Evolutionary conservation across 2,797 vertebrate species (phyloP), one percentile per base, ranked within the genome.

Genomic region (Hozukius guyotensis): DNA sequence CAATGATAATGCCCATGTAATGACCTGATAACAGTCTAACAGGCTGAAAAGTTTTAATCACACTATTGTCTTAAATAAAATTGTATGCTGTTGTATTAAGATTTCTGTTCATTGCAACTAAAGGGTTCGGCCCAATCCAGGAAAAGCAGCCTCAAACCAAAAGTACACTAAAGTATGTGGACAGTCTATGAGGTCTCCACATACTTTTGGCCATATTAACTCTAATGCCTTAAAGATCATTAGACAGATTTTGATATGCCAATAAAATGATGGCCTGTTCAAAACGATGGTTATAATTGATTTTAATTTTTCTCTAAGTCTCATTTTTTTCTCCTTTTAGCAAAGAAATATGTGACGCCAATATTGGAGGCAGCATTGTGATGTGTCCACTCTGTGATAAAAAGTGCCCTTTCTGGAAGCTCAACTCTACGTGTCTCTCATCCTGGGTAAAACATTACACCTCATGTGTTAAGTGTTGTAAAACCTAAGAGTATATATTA

Each of bases 331-430:
- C 2, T 22, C n/a, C 75, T 64, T 75, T 70, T 13, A 99, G 98
- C 92, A 92, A 93, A 91, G 98, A 99, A 92, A 97, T 98, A 87
- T 99, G 98, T 91, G 88, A 98, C 68, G 52, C 93, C 27, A 0
- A 65, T 0, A 95, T 99, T 60, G 98, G 98, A 25, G 98, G 98
- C 57, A 93, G 88, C 29, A 98, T 99, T 77, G 92, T 98, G 87
- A 99, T 99, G 98, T 99, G 98, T 78, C 98, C 98, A 0, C 96
- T 99, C 4, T 99, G 98, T 94, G 98, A 99, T 84, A 80, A 82
- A 68, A 94, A 97, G 8, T 99, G 98, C 56, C 96, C 96, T 22
- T 99, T 96, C 87, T 99, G 98, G 98, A 97, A 96, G 34, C 95
- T 99, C 6, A 99, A 97, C 92, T 96, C 96, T 7, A 98, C 98